Evolutionary conservation across 2,888 invertebrate genomes (phyloP).

Genomic region (Diarsia brunnea): DNA sequence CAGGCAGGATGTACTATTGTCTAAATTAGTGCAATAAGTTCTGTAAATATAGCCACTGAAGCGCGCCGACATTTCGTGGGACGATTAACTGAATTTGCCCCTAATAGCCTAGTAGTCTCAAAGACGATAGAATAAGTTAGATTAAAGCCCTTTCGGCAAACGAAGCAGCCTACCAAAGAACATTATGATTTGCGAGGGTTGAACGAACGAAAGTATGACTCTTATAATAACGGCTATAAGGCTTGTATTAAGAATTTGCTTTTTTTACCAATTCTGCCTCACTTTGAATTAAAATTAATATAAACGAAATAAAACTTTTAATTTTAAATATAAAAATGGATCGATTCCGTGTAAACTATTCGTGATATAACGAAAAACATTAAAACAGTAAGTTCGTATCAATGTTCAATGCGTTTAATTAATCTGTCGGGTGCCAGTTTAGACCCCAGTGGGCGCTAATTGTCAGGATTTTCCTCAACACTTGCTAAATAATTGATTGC

Average conservation of each 20-base stretch:
- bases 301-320: neutral
- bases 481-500: constrained; percentile 49
- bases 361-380: neutral
- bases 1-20: neutral
- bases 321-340: neutral
- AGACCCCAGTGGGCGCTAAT: constrained; percentile 39
- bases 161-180: constrained; percentile 61
- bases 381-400: constrained; percentile 25
- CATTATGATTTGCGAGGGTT: constrained; percentile 84
- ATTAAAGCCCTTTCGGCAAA: constrained; percentile 45
- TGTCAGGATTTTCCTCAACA: constrained; percentile 50
- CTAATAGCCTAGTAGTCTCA: constrained; percentile 46
- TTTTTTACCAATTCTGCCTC: constrained; percentile 3
- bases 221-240: constrained; percentile 73
- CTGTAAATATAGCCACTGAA: neutral
- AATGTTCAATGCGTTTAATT: constrained; percentile 42
- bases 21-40: constrained; percentile 6
- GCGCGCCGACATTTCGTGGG: neutral
- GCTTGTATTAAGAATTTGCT: constrained; percentile 20
- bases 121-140: constrained; percentile 58
- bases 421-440: constrained; percentile 24
- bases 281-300: neutral
- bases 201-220: constrained; percentile 87
- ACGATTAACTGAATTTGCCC: neutral
- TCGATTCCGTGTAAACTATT: neutral